These are phyloP conservation scores for Heliconius sara DNA, from an alignment of 2,888 invertebrate species.

Conservation along the genomic window DNA sequence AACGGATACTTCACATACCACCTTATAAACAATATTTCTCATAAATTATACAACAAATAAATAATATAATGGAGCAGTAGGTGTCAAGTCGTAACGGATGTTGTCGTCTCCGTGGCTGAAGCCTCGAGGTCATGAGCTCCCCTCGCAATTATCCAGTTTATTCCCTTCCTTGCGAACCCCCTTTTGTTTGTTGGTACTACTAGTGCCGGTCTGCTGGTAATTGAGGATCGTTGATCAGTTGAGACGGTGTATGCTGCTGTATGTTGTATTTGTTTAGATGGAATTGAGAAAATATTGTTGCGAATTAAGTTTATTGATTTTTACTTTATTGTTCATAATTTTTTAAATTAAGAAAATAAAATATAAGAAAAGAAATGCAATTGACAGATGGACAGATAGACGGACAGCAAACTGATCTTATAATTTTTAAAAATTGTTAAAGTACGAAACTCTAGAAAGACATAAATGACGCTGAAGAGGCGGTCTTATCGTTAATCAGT, in stretches of 20 bases:
- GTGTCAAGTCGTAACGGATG: slow-evolving; percentile 27
- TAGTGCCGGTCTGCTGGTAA: slow-evolving; percentile 16
- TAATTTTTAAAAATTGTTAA: no score
- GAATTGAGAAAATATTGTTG: background rate
- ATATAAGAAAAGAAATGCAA: no score
- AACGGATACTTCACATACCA: no score
- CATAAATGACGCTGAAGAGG: no score
- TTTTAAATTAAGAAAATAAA: no score
- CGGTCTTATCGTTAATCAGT: no score
- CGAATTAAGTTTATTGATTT: no score
- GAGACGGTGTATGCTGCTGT: background rate
- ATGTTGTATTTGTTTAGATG: background rate
- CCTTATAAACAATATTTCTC: background rate
- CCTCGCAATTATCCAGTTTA: slow-evolving; percentile 57
- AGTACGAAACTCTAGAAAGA: no score
- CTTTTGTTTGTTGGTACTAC: slow-evolving; percentile 36
- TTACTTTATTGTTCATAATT: no score
- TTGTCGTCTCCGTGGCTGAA: slow-evolving; percentile 26
- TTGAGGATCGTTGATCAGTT: background rate
- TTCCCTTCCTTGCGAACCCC: slow-evolving; percentile 40
- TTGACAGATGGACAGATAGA: no score
- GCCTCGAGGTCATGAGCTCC: slow-evolving; percentile 54
- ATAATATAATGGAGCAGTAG: slow-evolving; percentile 1
- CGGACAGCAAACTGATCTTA: no score
- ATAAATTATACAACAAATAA: background rate